Conservation (phyloP, 2,797 vertebrate species). For the Ptychobarbus kaznakovi region DNA sequence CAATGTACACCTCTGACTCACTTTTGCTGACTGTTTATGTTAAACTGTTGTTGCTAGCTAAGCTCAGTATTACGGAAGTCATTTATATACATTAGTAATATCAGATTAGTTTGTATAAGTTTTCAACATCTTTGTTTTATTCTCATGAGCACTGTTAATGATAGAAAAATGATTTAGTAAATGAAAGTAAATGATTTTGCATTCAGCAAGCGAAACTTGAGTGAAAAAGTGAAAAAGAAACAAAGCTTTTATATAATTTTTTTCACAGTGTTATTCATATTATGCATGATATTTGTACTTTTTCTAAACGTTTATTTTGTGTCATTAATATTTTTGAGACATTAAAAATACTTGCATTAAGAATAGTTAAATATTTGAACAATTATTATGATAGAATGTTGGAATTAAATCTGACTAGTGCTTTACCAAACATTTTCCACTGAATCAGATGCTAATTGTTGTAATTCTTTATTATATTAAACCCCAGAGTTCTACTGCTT, state of each 20-base stretch:
- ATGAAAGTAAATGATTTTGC: neutral
- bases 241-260: neutral
- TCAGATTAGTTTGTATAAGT: neutral
- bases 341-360: neutral
- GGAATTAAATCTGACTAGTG: neutral
- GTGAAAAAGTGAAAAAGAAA: neutral
- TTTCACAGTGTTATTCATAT: neutral
- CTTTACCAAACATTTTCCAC: neutral
- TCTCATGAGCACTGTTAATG: neutral
- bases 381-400: neutral
- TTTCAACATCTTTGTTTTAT: neutral
- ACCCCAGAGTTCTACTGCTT: neutral
- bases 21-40: too few relatives aligned
- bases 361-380: neutral
- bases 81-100: neutral
- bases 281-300: neutral
- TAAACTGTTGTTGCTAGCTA: too few relatives aligned
- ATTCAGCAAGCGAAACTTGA: neutral
- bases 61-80: too few relatives aligned
- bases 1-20: neutral
- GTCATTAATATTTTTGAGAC: neutral
- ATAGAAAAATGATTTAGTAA: neutral
- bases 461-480: neutral
- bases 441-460: neutral
- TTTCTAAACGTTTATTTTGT: neutral